Conservation (phyloP, 2,888 invertebrate species). For the Ctena decussata region DNA sequence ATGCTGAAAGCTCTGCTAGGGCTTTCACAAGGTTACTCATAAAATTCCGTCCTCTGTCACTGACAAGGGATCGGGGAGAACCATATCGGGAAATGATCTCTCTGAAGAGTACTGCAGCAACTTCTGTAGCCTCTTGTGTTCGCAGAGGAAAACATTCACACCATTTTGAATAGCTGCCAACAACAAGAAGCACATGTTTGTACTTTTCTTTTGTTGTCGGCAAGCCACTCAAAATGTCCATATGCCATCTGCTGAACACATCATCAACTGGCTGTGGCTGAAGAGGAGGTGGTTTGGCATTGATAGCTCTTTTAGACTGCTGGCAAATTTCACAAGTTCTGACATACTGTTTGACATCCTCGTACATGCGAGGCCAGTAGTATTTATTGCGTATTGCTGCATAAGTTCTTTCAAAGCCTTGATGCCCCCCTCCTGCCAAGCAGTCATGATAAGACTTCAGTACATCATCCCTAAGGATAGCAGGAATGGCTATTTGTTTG, state of each 20-base stretch:
- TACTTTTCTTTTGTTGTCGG: constrained; percentile 50
- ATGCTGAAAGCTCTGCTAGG: constrained; percentile 44
- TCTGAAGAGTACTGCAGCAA: constrained; percentile 44
- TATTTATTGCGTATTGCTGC: constrained; percentile 47
- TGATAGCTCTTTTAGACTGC: constrained; percentile 27
- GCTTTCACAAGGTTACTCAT: constrained; percentile 47
- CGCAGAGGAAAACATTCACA: constrained; percentile 34
- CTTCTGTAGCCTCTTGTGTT: constrained; percentile 38
- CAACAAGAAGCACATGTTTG: constrained; percentile 54
- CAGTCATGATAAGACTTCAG: constrained; percentile 55
- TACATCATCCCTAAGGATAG: constrained; percentile 31
- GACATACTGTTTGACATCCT: constrained; percentile 42
- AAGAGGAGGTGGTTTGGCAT: constrained; percentile 43
- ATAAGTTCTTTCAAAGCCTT: constrained; percentile 65
- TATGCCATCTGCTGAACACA: constrained; percentile 47
- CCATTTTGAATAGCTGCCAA: constrained; percentile 60
- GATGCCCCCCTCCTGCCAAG: constrained; percentile 53
- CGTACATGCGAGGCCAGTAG: constrained; percentile 67
- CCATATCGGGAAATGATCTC: constrained; percentile 48
- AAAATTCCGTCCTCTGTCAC: constrained; percentile 50
- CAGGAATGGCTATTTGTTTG: constrained; percentile 23
- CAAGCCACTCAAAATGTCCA: constrained; percentile 54
- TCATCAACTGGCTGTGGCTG: constrained; percentile 36
- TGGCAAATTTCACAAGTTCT: constrained; percentile 57
- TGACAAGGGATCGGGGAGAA: constrained; percentile 23